These are phyloP conservation scores for Strix uralensis DNA, from an alignment of 2,113 vertebrate genomes.

Conservation along the genomic window DNA sequence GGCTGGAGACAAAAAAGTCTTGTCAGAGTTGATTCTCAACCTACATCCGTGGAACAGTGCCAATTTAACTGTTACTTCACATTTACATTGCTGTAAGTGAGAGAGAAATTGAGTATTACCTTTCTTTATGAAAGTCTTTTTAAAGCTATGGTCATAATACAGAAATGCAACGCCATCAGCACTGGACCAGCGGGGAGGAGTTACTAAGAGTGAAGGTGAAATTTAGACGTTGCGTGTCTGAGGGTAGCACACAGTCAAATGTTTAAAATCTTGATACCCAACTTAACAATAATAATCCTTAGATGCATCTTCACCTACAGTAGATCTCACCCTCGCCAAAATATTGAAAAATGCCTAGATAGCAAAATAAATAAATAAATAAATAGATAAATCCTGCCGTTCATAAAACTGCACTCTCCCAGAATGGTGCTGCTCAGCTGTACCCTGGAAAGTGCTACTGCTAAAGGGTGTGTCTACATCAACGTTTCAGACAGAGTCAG, in stretches of 20 bases:
- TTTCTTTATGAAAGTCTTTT: not conserved
- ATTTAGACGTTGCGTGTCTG: not conserved
- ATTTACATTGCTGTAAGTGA: not conserved
- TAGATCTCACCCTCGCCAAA: not conserved
- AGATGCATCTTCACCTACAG: not conserved
- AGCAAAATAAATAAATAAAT: not conserved
- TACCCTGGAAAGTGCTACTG: not conserved
- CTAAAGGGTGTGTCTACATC: not conserved
- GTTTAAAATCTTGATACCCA: not conserved
- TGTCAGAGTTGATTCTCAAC: not conserved
- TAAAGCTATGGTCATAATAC: not conserved
- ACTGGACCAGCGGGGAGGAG: rapidly evolving
- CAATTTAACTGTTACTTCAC: not conserved
- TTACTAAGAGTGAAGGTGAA: not conserved
- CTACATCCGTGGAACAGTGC: not conserved
- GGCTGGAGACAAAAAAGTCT: not conserved
- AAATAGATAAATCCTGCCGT: not conserved
- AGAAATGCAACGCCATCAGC: not conserved
- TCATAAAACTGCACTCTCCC: not conserved
- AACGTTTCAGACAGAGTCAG: not conserved
- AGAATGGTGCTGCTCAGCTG: not conserved
- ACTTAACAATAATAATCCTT: not conserved
- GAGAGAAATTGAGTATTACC: not conserved
- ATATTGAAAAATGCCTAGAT: not conserved
- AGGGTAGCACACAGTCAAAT: not conserved